These are phyloP conservation scores for Ophonus ardosiacus DNA, from an alignment of 2,888 invertebrate species.

Conservation along the genomic window DNA sequence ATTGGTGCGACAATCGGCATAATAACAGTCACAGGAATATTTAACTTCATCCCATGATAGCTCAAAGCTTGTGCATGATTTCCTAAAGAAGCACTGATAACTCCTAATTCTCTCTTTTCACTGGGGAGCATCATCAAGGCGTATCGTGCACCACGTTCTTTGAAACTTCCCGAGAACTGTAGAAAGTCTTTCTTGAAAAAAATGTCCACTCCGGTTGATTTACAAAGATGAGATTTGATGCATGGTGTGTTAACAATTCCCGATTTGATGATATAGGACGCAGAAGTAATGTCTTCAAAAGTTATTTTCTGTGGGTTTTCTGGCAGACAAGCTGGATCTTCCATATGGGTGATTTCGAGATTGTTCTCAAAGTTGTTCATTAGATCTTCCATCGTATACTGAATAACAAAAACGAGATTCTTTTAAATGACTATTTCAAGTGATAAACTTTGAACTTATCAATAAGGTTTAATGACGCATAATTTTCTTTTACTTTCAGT, in stretches of 20 bases:
- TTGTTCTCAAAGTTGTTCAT: constrained; percentile 26
- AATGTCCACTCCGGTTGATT: constrained; percentile 77
- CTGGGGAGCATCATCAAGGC: constrained; percentile 78
- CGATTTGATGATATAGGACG: constrained; percentile 82
- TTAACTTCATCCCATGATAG: constrained; percentile 86
- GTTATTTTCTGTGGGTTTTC: constrained; percentile 81
- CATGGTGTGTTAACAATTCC: constrained; percentile 82
- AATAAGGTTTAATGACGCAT: constrained; percentile 37
- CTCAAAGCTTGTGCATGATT: constrained; percentile 85
- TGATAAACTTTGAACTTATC: constrained; percentile 58
- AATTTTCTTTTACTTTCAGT: constrained; percentile 20
- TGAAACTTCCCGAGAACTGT: constrained; percentile 82
- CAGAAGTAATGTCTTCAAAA: constrained; percentile 82
- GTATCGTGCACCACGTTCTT: constrained; percentile 84
- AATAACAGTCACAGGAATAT: constrained; percentile 85
- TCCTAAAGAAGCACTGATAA: constrained; percentile 84
- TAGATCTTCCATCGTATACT: constrained; percentile 51
- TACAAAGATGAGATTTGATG: constrained; percentile 77
- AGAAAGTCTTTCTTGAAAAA: constrained; percentile 82
- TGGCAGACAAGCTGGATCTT: constrained; percentile 80
- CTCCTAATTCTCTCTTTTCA: constrained; percentile 80
- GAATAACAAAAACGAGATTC: background rate
- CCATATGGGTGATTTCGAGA: constrained; percentile 14
- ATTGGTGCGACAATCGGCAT: constrained; percentile 83
- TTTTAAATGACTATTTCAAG: background rate